phyloP scores from a whole-genome alignment of 2,113 vertebrate genomes.

The Hippocampus comes region DNA sequence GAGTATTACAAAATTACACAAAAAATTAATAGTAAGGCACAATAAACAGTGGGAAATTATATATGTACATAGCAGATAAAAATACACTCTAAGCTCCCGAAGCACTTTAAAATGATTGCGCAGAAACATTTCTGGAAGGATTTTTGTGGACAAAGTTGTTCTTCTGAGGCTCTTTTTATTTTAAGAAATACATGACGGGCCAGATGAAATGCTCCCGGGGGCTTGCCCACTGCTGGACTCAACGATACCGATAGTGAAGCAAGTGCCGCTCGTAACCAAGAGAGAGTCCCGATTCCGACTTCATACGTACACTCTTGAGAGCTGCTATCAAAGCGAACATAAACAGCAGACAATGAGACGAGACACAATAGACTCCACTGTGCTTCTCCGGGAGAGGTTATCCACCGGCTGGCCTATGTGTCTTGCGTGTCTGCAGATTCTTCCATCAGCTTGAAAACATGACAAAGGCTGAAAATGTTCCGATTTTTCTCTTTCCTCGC shows the following conservation, averaged over 20 bases:
- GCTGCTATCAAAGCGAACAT: constrained; percentile 59
- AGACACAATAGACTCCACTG: constrained; percentile 49
- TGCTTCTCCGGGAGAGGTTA: constrained; percentile 43
- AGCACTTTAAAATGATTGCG: background rate
- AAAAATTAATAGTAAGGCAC: background rate
- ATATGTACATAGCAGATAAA: background rate
- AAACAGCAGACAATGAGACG: constrained; percentile 55
- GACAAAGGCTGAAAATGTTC: constrained; percentile 10
- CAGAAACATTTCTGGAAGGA: background rate
- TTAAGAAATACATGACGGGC: background rate
- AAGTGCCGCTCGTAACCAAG: background rate
- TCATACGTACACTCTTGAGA: constrained; percentile 49
- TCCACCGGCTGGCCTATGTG: constrained; percentile 19
- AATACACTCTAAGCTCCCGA: background rate
- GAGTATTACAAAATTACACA: background rate
- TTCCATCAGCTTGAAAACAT: constrained; percentile 29
- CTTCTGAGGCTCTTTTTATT: background rate
- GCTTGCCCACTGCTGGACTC: background rate
- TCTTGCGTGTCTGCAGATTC: constrained; percentile 25
- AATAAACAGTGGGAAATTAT: background rate
- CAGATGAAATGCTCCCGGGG: background rate
- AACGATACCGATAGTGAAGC: background rate
- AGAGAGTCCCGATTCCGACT: constrained; percentile 30
- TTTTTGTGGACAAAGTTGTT: background rate
- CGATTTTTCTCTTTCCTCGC: constrained; percentile 13